phyloP scores from a whole-genome alignment of 1,140 invertebrate genomes.

The Drosophila equinoxialis region DNA sequence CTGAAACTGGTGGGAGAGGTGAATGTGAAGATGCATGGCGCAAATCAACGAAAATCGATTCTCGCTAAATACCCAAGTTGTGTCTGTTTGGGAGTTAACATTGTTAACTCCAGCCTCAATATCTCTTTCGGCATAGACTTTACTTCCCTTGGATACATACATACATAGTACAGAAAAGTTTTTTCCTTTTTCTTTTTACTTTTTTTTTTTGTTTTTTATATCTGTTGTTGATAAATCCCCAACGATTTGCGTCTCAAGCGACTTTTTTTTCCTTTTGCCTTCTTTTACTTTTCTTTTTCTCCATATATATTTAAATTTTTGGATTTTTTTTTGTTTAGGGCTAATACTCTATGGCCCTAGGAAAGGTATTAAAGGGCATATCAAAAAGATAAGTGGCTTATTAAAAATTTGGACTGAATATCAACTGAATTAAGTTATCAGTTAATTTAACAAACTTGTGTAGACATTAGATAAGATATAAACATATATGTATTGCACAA shows the following conservation, averaged over 20 bases:
- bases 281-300: conserved; percentile 24
- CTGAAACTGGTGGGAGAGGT: background rate
- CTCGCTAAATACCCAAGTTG: conserved; percentile 77
- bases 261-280: conserved; percentile 38
- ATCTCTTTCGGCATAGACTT: conserved; percentile 42
- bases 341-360: conserved; percentile 15
- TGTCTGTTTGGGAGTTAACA: conserved; percentile 54
- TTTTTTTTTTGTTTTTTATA: conserved; percentile 35
- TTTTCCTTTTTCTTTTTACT: conserved; percentile 34
- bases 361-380: conserved; percentile 31
- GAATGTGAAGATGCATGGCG: conserved; percentile 10
- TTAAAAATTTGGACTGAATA: background rate
- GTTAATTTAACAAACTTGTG: background rate
- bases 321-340: conserved; percentile 44
- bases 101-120: conserved; percentile 59
- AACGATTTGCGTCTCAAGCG: conserved; percentile 59
- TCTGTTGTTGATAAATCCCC: conserved; percentile 60
- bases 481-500: background rate
- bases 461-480: background rate
- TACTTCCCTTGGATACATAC: conserved; percentile 13
- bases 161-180: conserved; percentile 43
- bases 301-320: conserved; percentile 58
- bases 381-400: conserved; percentile 4
- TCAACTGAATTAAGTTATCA: conserved; percentile 5
- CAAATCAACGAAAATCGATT: conserved; percentile 79